Conservation (phyloP, 2,797 vertebrate genomes). For the Cephalopachus bancanus region DNA sequence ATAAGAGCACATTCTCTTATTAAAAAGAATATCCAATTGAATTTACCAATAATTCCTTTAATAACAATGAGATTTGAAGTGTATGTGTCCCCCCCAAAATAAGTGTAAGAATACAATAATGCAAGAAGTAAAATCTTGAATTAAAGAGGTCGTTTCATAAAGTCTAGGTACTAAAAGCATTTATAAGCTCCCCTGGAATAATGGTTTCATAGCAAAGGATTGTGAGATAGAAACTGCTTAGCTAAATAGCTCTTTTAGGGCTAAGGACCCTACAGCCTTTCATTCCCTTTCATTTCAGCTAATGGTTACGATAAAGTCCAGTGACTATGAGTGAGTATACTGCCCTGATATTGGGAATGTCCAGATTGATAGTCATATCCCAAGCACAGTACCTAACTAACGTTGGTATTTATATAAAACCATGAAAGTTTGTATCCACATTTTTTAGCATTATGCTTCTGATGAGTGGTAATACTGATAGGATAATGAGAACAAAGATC, state of each 20-base stretch:
- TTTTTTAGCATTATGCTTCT: background rate
- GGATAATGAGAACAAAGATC: background rate
- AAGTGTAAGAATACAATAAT: background rate
- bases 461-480: background rate
- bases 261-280: background rate
- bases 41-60: background rate
- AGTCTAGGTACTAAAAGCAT: background rate
- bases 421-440: background rate
- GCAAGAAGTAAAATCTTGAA: background rate
- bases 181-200: background rate
- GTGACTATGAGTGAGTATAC: background rate
- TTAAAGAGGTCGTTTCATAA: background rate
- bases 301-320: background rate
- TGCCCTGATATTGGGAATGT: background rate
- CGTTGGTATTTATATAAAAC: background rate
- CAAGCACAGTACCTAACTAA: background rate
- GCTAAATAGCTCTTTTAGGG: background rate
- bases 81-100: background rate
- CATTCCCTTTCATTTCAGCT: background rate
- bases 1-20: background rate
- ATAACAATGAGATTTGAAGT: background rate
- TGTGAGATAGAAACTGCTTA: background rate
- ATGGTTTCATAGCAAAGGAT: background rate
- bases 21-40: background rate
- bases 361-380: background rate